Evolutionary conservation across 2,797 vertebrate species (phyloP), one percentile per base, ranked within the genome.

Genomic region (Pangasius krempfi): DNA sequence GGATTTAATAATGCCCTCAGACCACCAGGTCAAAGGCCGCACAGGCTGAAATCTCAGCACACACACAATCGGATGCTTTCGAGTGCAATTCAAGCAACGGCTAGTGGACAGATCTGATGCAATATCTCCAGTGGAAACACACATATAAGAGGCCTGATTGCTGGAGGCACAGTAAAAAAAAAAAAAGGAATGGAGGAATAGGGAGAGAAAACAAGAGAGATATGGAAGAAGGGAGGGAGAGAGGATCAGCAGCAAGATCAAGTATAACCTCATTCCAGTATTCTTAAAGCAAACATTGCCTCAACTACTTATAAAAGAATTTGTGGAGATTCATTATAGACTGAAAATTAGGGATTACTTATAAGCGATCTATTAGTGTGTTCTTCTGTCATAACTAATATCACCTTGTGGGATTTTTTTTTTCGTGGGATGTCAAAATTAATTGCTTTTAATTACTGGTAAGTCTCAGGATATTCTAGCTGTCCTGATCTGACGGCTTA

Each of bases 401-500:
- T 87, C 33, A 47, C 86, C 27, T 56, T 72, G 60, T 44, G 64
- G 50, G 18, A 5, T 72, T 44, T 50, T 64, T 64, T 62, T 66
- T 88, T 52, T 27, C 27, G 5, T 58, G 22, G 58, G 27, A 44
- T 80, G 76, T 80, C 64, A 56, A 37, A 72, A 73, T 89, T 62
- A 89, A 89, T 81, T 86, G 88, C 64, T 80, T 47, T 70, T 86
- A 89, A 89, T 89, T 89, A 87, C 60, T 9, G 76, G 37, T 44
- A 79, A 81, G 44, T 89, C 84, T 86, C 75, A 47, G 88, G 75
- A 86, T 68, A 80, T 81, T 84, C 56, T 62, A 18, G 64, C 83
- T 33, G 79, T 66, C 79, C 85, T 68, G 72, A 70, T 68, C 88
- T 68, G 37, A 50, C 8, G 40, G 47, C 62, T 70, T 60, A 40